Base-by-base conservation (phyloP, 2,888 invertebrate genomes). In the Torymus auratus region DNA sequence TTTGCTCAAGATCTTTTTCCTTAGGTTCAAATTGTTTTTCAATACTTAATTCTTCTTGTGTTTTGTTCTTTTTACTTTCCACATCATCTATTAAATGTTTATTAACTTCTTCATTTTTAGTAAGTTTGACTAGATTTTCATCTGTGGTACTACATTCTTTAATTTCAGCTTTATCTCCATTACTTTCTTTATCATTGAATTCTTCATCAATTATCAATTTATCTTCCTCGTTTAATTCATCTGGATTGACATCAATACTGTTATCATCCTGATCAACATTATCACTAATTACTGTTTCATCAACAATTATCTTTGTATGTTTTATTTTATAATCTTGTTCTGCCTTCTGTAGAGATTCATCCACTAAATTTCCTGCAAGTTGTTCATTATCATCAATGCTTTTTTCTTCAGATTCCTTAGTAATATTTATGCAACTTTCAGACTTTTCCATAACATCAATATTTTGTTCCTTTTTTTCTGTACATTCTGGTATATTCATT, bases 201-300 rank as follows among this genome's bases (percentile, higher is more conserved):
- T 78, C 65, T 82, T 81, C 69, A 65, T 74, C 70, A 50, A 83
- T 79, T 28, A 80, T 64, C 50, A 77, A 72, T 67, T 78, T 77
- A 73, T 78, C 15, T 20, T 81, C 81, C 20, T 81, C 74, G 68
- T 69, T 70, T 1, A 70, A 72, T 69, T 81, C 73, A 69, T 81
- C 69, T 2, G n/a, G 23, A 70, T 62, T 61, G 20, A 64, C 20
- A 64, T 74, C 77, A 62, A 20, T 14, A 20, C 70, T 82, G 41
- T 76, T 70, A 15, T 69, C 55, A 60, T 81, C 64, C 12, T 50
- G 55, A 20, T 74, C 41, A 53, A 52, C 53, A 68, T 61, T 15
- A 5, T 56, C 28, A 23, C 23, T 71, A 50, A 28, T 20, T 20
- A 20, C 5, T 14, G 50, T 7, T 53, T 73, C 14, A 13, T n/a